phyloP scores from a whole-genome alignment of 2,797 vertebrate genomes.

The Sphenopsis melanotis region DNA sequence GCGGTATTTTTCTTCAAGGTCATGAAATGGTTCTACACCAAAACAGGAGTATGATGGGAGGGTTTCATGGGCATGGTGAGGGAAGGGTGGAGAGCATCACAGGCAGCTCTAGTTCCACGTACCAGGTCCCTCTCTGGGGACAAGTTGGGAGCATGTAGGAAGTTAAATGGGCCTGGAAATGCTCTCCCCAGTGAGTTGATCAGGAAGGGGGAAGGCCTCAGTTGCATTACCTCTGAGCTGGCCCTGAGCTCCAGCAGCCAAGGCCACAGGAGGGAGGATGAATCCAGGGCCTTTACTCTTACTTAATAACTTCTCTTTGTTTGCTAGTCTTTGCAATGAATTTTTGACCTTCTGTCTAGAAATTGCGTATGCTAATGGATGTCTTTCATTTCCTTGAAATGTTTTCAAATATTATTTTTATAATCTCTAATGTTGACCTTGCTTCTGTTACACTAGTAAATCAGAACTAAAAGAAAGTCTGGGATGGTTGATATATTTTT shows the following conservation, averaged over 20 bases:
- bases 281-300: not conserved
- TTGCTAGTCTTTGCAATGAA: not conserved
- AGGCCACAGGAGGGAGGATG: rapidly evolving
- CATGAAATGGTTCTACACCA: not conserved
- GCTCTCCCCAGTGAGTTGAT: not conserved
- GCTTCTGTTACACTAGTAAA: not conserved
- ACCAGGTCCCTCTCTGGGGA: rapidly evolving
- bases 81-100: rapidly evolving
- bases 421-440: not conserved
- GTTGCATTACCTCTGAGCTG: not conserved
- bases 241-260: not conserved
- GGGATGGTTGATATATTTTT: not conserved
- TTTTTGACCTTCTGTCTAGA: not conserved
- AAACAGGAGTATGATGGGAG: rapidly evolving
- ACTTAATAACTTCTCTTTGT: not conserved
- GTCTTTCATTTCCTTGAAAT: not conserved
- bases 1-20: not conserved
- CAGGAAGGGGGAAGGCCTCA: rapidly evolving
- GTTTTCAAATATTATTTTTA: not conserved
- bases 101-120: rapidly evolving
- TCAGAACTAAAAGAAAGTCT: not conserved
- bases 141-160: not conserved
- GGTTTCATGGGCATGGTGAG: rapidly evolving
- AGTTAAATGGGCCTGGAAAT: not conserved
- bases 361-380: not conserved